Evolutionary conservation across 2,113 vertebrate species (phyloP), one percentile per base, ranked within the genome.

Genomic region (Irena cyanogastra): DNA sequence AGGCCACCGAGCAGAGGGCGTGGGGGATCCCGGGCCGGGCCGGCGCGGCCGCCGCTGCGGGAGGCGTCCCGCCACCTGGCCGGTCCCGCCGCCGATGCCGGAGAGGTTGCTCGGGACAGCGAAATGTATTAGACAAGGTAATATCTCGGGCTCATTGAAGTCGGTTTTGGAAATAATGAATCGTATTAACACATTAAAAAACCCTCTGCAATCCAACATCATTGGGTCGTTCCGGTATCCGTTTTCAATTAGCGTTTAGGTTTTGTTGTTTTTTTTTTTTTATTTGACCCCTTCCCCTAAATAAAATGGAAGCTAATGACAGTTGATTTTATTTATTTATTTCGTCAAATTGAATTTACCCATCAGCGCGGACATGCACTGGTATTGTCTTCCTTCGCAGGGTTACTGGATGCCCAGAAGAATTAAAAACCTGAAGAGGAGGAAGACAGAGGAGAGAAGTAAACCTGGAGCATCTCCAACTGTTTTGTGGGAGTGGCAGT

Each of bases 291-390:
- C 82, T 98, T 98, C 98, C 97, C 93, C 97, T 97, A 98, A 98
- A 97, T 98, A 97, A 98, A 98, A 98, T 98, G 84, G 93, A 97
- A 98, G 97, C 97, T 98, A 99, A 99, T 98, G 97, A 98, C 94
- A 94, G 97, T 97, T 98, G 98, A 98, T 99, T 98, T 99, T 98
- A 98, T 99, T 98, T 98, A 98, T 98, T 98, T 98, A 98, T 98
- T 98, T 98, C 97, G 69, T 98, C 98, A 98, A 98, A 98, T 98
- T 98, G 97, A 97, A 98, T 98, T 98, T 97, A 94, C 95, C 79
- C 68, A 77, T 97, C 96, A 94, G 85, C 76, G 93, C 1, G 33
- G 91, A 96, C 94, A 91, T 10, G 72, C 3, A 1, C 47, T 65
- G 28, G 60, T 95, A 89, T 83, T 95, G 93, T 95, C 61, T 94